Base-by-base conservation (phyloP, 2,113 vertebrate genomes). In the Ranitomeya variabilis region DNA sequence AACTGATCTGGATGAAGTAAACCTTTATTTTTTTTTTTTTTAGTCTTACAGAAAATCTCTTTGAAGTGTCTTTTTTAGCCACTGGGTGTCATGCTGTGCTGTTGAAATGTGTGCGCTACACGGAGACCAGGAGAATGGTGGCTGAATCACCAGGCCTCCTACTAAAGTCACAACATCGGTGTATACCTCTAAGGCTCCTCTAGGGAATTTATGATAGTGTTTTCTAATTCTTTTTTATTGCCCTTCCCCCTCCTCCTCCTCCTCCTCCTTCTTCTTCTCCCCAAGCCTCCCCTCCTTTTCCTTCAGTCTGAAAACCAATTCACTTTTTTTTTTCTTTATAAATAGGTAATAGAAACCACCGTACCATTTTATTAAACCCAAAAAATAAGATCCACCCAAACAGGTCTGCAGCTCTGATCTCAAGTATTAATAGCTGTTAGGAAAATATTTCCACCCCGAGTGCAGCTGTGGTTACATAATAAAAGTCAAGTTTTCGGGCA, bases 161-260 rank as follows among this genome's bases (percentile, higher is more conserved):
- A 91, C 91, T 92, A 91, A 26, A 94, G 94, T 93, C 94, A 95
- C 93, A 94, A 26, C 69, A 93, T 94, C 93, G 94, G 93, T 92
- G 91, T 90, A 91, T 93, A 94, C 93, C 94, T 92, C 92, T 88
- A 90, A 93, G 90, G 91, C 92, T 85, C 92, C 90, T 78, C 88
- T 81, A 91, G 80, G 86, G 71, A 57, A 89, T 91, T 54, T 37
- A 83, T 93, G 92, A 92, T 91, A 92, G 90, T 90, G 84, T 88
- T 90, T 84, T 93, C 92, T 91, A 90, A 90, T 90, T 90, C 92
- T 91, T 92, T 89, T 91, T 92, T 94, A 93, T 90, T 89, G 31
- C 80, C 51, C 86, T 60, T 10, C 57, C 78, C 79, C 69, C 67
- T 18, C 9, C 77, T 23, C 16, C 69, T 18, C 9, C 77, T 23